These are phyloP conservation scores for Mantis religiosa DNA, from an alignment of 2,888 invertebrate species.

Conservation along the genomic window DNA sequence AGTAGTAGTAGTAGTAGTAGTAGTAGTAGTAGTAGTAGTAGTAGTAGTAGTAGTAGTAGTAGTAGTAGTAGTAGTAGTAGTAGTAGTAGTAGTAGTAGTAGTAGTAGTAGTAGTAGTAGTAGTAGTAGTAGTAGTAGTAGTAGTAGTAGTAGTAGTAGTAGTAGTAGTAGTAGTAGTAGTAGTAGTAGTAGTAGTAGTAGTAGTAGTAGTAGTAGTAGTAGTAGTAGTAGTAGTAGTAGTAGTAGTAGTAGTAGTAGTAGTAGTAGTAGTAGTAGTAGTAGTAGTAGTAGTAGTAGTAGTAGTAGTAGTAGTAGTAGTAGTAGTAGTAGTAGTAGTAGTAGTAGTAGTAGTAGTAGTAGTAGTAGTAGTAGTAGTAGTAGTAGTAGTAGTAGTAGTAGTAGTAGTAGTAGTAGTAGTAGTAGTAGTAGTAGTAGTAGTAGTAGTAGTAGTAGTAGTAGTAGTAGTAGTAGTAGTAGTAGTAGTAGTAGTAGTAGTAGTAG, in stretches of 20 bases:
- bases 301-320: neutral
- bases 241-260: neutral
- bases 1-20: neutral
- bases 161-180: neutral
- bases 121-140: too few relatives aligned
- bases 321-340: neutral
- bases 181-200: neutral
- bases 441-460: too few relatives aligned
- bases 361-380: neutral
- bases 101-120: neutral
- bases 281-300: neutral
- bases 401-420: neutral
- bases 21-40: neutral
- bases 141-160: neutral
- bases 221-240: neutral
- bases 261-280: neutral
- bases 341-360: neutral
- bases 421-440: too few relatives aligned
- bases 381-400: neutral
- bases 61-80: neutral
- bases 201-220: neutral
- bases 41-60: neutral
- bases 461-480: too few relatives aligned
- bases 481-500: too few relatives aligned
- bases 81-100: neutral